These are phyloP conservation scores for Himalopsyche kuldschensis DNA, from an alignment of 2,888 invertebrate species.

Conservation along the genomic window DNA sequence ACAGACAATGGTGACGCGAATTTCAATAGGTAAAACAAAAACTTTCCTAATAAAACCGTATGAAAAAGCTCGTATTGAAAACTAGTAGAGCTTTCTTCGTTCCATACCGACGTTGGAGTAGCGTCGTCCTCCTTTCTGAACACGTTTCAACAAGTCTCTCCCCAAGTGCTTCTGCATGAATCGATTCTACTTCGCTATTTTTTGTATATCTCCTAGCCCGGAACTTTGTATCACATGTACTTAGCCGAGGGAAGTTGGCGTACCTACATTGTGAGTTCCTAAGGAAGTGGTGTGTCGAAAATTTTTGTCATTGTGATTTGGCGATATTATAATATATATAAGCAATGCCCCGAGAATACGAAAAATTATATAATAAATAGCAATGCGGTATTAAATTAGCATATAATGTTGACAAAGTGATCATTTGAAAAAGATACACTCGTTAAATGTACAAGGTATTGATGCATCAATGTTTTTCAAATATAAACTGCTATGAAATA, in stretches of 20 bases:
- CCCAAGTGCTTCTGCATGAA: not conserved
- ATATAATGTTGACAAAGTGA: not conserved
- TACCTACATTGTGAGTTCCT: not conserved
- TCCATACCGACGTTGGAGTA: not conserved
- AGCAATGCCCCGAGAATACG: not conserved
- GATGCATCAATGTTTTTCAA: no score
- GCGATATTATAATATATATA: not conserved
- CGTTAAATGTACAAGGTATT: no score
- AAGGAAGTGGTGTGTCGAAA: not conserved
- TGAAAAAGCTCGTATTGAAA: constrained; percentile 5
- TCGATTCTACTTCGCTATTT: not conserved
- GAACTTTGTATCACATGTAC: not conserved
- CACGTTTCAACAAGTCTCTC: constrained; percentile 1
- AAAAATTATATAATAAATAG: not conserved
- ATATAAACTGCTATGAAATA: no score
- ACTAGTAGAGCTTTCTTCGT: not conserved
- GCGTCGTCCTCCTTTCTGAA: constrained; percentile 2
- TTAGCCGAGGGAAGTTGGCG: not conserved
- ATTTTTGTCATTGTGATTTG: not conserved
- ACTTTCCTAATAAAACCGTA: not conserved
- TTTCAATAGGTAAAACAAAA: constrained; percentile 1
- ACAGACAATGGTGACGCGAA: not conserved
- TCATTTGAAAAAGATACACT: not conserved
- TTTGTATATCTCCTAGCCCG: not conserved
- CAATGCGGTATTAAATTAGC: not conserved